Evolutionary conservation across 2,113 vertebrate species (phyloP).

Genomic region (Pseudorasbora parva): DNA sequence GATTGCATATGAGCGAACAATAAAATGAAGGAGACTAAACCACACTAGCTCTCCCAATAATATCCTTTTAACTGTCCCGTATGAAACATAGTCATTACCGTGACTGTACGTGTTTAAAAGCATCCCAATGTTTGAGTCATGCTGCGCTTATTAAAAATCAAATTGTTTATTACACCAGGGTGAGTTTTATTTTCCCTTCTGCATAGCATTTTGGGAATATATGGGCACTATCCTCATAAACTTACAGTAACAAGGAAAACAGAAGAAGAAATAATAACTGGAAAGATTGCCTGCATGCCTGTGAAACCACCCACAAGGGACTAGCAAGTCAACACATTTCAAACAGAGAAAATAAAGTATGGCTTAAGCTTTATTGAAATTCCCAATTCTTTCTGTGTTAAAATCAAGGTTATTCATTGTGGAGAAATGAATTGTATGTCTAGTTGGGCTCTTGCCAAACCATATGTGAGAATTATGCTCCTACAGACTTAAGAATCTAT

Average conservation of each 20-base stretch:
- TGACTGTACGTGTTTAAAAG: constrained; percentile 52
- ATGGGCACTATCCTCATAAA: constrained; percentile 64
- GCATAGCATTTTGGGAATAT: constrained; percentile 62
- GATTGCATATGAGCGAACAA: constrained; percentile 34
- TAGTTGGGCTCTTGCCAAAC: constrained; percentile 44
- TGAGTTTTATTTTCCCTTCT: constrained; percentile 54
- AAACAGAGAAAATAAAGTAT: constrained; percentile 70
- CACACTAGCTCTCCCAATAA: constrained; percentile 48
- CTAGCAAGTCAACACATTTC: constrained; percentile 52
- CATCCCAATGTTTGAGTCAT: constrained; percentile 49
- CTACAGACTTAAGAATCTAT: background rate
- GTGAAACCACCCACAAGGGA: constrained; percentile 57
- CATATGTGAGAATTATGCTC: constrained; percentile 51
- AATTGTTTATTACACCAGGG: constrained; percentile 64
- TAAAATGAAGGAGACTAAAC: constrained; percentile 31
- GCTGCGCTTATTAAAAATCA: constrained; percentile 69
- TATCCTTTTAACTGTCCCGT: constrained; percentile 60
- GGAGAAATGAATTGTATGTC: constrained; percentile 58
- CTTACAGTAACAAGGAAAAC: constrained; percentile 65
- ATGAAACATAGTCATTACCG: constrained; percentile 61
- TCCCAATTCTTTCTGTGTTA: constrained; percentile 55
- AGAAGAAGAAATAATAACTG: constrained; percentile 59
- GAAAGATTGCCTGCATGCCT: constrained; percentile 57
- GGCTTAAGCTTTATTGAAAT: constrained; percentile 68
- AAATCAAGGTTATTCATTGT: constrained; percentile 61